Conservation (phyloP, 2,113 vertebrate species). For the Ailurus styani region DNA sequence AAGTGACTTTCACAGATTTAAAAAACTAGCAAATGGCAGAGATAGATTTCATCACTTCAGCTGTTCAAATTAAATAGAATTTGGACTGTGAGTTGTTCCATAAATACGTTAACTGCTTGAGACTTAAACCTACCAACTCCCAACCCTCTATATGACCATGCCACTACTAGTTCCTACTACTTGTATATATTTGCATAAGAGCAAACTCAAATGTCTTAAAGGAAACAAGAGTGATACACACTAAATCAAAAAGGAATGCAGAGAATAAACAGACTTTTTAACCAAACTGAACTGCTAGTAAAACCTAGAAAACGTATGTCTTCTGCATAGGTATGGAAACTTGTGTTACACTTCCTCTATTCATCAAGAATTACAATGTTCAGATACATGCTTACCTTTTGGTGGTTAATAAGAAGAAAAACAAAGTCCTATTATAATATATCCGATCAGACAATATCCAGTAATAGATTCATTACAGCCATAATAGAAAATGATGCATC, state of each 20-base stretch:
- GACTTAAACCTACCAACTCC: neutral
- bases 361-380: neutral
- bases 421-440: neutral
- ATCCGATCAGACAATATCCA: neutral
- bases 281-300: neutral
- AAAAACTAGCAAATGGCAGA: neutral
- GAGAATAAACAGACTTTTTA: neutral
- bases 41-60: neutral
- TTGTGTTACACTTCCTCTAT: neutral
- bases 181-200: neutral
- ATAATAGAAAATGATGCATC: neutral
- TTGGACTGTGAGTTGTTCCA: neutral
- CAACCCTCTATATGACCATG: neutral
- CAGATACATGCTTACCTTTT: neutral
- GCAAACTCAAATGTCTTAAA: neutral
- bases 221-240: neutral
- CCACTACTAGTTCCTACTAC: neutral
- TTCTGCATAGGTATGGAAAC: neutral
- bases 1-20: neutral
- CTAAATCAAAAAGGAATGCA: neutral
- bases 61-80: neutral
- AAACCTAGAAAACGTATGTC: neutral
- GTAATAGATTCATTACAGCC: neutral
- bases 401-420: neutral
- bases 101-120: neutral